Evolutionary conservation across 1,140 invertebrate species (phyloP).

Genomic region (Pseudomyrmex cubaensis): DNA sequence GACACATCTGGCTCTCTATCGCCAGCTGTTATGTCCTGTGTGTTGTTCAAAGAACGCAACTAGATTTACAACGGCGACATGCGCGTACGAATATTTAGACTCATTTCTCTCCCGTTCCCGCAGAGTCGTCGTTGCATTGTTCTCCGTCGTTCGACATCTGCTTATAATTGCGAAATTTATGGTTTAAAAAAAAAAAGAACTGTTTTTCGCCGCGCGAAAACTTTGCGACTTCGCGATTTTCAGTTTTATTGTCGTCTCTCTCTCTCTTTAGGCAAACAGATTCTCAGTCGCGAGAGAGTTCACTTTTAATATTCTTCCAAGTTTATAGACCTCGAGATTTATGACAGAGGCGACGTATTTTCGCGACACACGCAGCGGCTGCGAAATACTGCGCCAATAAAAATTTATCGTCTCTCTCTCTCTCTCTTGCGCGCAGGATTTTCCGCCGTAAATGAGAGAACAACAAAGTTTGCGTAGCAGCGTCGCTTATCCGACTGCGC

Average conservation of each 20-base stretch:
- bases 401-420: conserved; percentile 27
- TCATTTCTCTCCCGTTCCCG: neutral
- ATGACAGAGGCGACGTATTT: neutral
- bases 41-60: conserved; percentile 35
- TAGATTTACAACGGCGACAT: conserved; percentile 1
- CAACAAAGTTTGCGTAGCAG: neutral
- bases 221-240: neutral
- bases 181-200: too few species aligned
- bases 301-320: conserved; percentile 19
- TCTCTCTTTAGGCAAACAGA: too few species aligned
- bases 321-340: conserved; percentile 40
- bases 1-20: conserved; percentile 70
- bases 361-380: neutral
- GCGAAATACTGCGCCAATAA: conserved; percentile 35
- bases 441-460: neutral
- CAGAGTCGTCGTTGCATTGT: too few species aligned
- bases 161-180: too few species aligned
- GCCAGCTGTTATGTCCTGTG: conserved; percentile 67
- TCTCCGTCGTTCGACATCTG: too few species aligned
- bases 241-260: neutral
- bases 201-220: too few species aligned
- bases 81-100: conserved; percentile 20
- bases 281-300: neutral
- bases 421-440: neutral
- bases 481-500: neutral